phyloP scores from a whole-genome alignment of 2,888 invertebrate genomes.

The Scaptomyza caliginosa region DNA sequence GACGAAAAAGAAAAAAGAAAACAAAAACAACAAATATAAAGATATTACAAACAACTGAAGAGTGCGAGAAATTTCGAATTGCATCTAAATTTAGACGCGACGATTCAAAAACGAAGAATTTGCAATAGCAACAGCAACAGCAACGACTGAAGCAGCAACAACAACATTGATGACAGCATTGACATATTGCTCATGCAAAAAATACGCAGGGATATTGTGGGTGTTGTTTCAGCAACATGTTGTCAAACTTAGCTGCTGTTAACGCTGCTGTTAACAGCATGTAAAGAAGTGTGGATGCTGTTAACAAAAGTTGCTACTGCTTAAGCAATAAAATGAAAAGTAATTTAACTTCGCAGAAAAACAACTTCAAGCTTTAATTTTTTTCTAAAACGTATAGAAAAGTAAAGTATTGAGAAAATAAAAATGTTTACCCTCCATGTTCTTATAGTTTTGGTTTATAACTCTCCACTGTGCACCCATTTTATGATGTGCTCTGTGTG shows the following conservation, averaged over 20 bases:
- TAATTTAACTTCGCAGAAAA: not conserved
- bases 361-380: too few species aligned
- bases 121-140: slow-evolving; percentile 25
- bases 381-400: too few species aligned
- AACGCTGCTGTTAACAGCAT: not conserved
- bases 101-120: slow-evolving; percentile 60
- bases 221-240: slow-evolving; percentile 39
- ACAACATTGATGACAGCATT: slow-evolving; percentile 28
- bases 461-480: slow-evolving; percentile 81
- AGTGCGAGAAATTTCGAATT: slow-evolving; percentile 42
- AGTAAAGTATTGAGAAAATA: not conserved
- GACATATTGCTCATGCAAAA: slow-evolving; percentile 12
- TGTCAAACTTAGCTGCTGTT: slow-evolving; percentile 9
- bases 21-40: slow-evolving; percentile 6
- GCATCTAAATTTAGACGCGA: slow-evolving; percentile 63
- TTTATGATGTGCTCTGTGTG: slow-evolving; percentile 4
- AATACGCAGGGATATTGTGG: slow-evolving; percentile 9
- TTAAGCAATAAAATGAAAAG: not conserved
- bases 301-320: not conserved
- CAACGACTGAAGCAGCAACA: slow-evolving; percentile 13
- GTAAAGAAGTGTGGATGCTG: too few species aligned
- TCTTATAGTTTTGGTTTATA: slow-evolving; percentile 80
- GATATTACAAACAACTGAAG: slow-evolving; percentile 13
- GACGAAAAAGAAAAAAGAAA: not conserved
- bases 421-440: slow-evolving; percentile 80